phyloP scores from a whole-genome alignment of 2,888 invertebrate species.

The Tipula confusa region DNA sequence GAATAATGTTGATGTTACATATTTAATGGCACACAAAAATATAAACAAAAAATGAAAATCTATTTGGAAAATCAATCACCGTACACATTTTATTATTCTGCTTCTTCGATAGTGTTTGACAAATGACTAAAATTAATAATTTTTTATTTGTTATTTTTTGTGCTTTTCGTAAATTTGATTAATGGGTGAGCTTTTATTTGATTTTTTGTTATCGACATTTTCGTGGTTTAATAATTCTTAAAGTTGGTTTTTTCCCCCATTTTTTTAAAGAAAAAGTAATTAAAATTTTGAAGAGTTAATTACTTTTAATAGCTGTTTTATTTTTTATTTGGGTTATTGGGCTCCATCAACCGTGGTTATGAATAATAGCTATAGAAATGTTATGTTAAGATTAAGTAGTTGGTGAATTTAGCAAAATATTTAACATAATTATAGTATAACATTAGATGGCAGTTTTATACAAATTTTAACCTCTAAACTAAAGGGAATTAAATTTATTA shows the following conservation, averaged over 20 bases:
- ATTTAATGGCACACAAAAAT: neutral
- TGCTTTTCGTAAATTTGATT: neutral
- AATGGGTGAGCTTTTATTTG: neutral
- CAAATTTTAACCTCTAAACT: too few species aligned
- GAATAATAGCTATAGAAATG: too few species aligned
- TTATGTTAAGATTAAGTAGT: too few species aligned
- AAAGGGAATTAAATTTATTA: too few species aligned
- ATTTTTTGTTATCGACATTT: neutral
- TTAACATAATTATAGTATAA: too few species aligned
- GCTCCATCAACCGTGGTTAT: too few species aligned
- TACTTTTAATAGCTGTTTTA: neutral
- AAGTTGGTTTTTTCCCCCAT: too few species aligned
- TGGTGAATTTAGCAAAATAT: too few species aligned
- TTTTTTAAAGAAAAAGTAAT: neutral
- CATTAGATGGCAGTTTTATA: too few species aligned
- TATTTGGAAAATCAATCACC: neutral
- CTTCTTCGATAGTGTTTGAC: neutral
- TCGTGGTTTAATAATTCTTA: neutral
- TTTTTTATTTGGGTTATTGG: too few species aligned
- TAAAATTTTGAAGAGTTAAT: neutral
- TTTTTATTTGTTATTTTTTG: neutral
- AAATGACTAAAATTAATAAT: constrained; percentile 20
- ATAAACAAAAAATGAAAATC: neutral
- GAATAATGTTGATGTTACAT: neutral
- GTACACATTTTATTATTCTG: too few species aligned